Evolutionary conservation across 2,113 vertebrate genomes (phyloP).

Genomic region (Tringa solitaria): DNA sequence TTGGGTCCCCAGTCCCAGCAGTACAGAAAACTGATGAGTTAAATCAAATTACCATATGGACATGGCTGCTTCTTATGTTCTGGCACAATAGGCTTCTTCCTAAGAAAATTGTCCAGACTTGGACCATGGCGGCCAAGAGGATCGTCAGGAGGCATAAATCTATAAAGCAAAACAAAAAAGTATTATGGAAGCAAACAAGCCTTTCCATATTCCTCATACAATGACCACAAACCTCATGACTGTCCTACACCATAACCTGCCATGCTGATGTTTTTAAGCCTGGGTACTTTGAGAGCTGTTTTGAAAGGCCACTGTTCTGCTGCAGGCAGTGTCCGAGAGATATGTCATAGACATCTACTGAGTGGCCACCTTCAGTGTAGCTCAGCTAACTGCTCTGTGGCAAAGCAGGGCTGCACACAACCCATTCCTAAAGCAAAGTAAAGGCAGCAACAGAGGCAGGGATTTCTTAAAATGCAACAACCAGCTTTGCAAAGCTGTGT

Average conservation of each 20-base stretch:
- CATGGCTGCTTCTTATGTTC: constrained; percentile 98
- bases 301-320: background rate
- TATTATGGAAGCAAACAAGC: background rate
- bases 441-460: background rate
- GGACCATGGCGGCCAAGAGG: constrained; percentile 95
- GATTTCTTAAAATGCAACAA: background rate
- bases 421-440: background rate
- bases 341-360: background rate
- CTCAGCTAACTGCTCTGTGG: background rate
- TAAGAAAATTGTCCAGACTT: constrained; percentile 95
- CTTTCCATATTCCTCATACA: background rate
- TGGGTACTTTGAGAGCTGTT: background rate
- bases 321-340: background rate
- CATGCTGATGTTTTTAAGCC: background rate
- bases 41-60: constrained; percentile 86
- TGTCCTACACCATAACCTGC: background rate
- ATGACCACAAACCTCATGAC: background rate
- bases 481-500: background rate
- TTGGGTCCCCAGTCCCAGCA: background rate
- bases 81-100: constrained; percentile 91
- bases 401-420: background rate
- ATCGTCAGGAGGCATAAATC: constrained; percentile 98
- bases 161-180: constrained; percentile 27
- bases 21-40: background rate
- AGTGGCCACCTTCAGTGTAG: background rate